These are phyloP conservation scores for Austrofundulus limnaeus DNA, from an alignment of 2,113 vertebrate genomes.

Conservation along the genomic window DNA sequence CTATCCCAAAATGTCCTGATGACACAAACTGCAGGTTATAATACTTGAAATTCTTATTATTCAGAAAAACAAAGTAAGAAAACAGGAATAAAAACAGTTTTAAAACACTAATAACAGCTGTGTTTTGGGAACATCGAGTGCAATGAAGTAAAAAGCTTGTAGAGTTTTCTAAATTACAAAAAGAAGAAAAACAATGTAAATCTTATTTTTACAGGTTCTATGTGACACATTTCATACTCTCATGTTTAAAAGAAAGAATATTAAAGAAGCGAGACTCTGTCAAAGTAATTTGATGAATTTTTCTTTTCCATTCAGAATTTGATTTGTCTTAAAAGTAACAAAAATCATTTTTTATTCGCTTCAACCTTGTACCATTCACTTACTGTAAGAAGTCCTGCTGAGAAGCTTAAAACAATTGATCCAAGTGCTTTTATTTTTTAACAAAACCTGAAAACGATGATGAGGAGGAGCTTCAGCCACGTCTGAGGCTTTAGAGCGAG, in stretches of 20 bases:
- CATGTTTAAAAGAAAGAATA: too few relatives aligned
- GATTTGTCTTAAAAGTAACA: constrained; percentile 7
- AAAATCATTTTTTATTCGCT: constrained; percentile 14
- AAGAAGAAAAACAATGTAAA: too few relatives aligned
- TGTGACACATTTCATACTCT: too few relatives aligned
- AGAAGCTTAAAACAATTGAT: constrained; percentile 12
- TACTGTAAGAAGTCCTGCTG: constrained; percentile 9
- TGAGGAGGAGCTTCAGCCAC: neutral
- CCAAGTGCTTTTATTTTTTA: neutral
- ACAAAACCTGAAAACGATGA: constrained; percentile 2
- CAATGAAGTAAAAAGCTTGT: constrained; percentile 51
- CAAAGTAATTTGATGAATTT: constrained; percentile 23
- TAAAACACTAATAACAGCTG: constrained; percentile 20
- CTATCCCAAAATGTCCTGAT: neutral
- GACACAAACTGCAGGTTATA: neutral
- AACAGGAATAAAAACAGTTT: constrained; percentile 19
- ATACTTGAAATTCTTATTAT: constrained; percentile 14
- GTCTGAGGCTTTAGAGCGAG: neutral
- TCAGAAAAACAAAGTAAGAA: constrained; percentile 6
- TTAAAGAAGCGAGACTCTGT: neutral
- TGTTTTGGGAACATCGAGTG: constrained; percentile 53
- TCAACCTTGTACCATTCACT: constrained; percentile 54
- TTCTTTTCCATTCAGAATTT: constrained; percentile 47
- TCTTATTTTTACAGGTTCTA: too few relatives aligned
- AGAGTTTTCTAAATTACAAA: too few relatives aligned